Conservation (phyloP, 2,888 invertebrate species). For the Molorchus minor region DNA sequence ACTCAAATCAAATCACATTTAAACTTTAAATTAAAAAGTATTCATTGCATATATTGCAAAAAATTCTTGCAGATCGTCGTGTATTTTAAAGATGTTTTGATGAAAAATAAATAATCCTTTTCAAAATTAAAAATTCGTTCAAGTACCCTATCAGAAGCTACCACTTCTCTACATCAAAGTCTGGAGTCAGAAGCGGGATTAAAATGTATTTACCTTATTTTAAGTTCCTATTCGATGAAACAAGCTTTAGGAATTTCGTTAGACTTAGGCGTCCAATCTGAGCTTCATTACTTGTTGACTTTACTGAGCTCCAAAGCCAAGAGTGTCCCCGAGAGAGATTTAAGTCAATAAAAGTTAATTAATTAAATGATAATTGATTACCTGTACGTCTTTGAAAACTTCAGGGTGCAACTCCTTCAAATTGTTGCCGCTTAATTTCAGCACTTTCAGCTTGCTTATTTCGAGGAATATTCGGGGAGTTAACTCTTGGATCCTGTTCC, state of each 20-base stretch:
- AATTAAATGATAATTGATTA: conserved; percentile 55
- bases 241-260: conserved; percentile 1
- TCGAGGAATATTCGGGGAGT: conserved; percentile 78
- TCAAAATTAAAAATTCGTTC: too few species aligned
- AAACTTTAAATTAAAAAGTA: too few species aligned
- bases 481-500: conserved; percentile 74
- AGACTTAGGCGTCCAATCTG: neutral
- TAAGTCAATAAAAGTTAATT: conserved; percentile 9
- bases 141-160: too few species aligned
- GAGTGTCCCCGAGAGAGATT: neutral
- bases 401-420: conserved; percentile 79
- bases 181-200: too few species aligned
- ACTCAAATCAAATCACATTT: too few species aligned
- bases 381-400: conserved; percentile 76
- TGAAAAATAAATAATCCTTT: too few species aligned
- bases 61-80: too few species aligned
- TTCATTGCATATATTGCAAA: too few species aligned
- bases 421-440: conserved; percentile 81
- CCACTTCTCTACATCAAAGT: too few species aligned
- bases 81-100: too few species aligned
- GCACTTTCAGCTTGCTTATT: conserved; percentile 74
- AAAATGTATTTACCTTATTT: conserved; percentile 19
- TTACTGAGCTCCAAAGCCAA: conserved; percentile 4
- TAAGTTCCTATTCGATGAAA: conserved; percentile 7
- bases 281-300: conserved; percentile 17